These are phyloP conservation scores for Megamerina dolium DNA, from an alignment of 2,888 invertebrate genomes.

Conservation along the genomic window DNA sequence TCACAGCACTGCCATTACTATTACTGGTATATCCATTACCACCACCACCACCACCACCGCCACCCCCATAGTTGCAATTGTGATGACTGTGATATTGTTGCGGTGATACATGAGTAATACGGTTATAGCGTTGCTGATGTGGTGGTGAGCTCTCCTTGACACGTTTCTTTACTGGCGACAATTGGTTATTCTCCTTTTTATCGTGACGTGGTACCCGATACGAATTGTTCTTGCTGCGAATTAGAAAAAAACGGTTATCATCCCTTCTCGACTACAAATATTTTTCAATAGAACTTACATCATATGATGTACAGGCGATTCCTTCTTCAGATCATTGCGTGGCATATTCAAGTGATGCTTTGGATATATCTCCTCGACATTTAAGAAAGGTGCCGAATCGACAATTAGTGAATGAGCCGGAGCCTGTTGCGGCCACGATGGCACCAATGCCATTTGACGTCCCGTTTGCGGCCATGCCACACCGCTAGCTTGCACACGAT, in stretches of 20 bases:
- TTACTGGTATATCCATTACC: conserved; percentile 23
- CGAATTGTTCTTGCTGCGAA: conserved; percentile 43
- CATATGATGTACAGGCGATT: conserved; percentile 53
- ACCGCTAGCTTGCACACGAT: conserved; percentile 49
- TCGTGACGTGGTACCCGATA: conserved; percentile 54
- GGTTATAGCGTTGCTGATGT: conserved; percentile 52
- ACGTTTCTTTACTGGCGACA: conserved; percentile 94
- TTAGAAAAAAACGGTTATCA: conserved; percentile 4
- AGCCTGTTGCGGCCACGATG: conserved; percentile 77
- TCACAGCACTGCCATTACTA: conserved; percentile 26
- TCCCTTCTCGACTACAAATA: conserved; percentile 7
- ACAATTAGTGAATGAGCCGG: conserved; percentile 67
- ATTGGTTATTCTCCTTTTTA: conserved; percentile 81
- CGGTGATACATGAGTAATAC: conserved; percentile 46
- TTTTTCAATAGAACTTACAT: conserved; percentile 38
- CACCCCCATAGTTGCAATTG: conserved; percentile 42
- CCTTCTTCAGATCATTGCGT: conserved; percentile 55
- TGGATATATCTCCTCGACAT: conserved; percentile 54
- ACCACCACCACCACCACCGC: conserved; percentile 26
- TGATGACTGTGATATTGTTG: conserved; percentile 49
- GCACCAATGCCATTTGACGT: conserved; percentile 75
- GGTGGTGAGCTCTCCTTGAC: conserved; percentile 95
- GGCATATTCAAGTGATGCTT: conserved; percentile 59
- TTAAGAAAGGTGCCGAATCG: conserved; percentile 67
- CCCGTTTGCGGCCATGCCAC: conserved; percentile 51